Conservation (phyloP, 1,140 invertebrate genomes). For the Eriosoma lanigerum region DNA sequence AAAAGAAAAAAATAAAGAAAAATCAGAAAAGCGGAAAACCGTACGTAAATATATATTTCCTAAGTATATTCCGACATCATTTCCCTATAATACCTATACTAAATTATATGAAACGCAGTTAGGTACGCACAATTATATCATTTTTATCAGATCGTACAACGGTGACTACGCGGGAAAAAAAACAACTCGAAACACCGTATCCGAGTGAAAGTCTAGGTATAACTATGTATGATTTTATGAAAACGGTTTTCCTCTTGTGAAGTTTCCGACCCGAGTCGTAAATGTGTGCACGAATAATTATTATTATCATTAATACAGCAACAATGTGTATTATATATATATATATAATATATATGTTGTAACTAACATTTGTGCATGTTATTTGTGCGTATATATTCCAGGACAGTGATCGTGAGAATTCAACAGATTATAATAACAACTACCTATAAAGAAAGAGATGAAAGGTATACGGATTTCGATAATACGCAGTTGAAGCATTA, state of each 20-base stretch:
- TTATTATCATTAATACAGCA: conserved; percentile 2
- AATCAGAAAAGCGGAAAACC: conserved; percentile 6
- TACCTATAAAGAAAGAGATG: not conserved
- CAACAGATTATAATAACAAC: conserved; percentile 2
- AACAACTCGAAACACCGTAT: not conserved
- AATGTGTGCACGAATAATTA: conserved; percentile 23
- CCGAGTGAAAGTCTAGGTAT: conserved; percentile 9
- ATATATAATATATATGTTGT: not conserved
- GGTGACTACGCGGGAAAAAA: not conserved
- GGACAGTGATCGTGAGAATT: conserved; percentile 27
- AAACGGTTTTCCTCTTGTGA: not conserved
- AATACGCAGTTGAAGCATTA: not conserved
- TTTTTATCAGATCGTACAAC: not conserved
- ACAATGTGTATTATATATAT: not conserved
- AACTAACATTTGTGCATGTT: not conserved
- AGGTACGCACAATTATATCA: not conserved
- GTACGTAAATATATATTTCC: not conserved
- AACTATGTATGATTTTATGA: not conserved
- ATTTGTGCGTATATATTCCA: not conserved
- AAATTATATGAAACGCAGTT: not conserved
- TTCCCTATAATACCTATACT: not conserved
- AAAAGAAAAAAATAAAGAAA: not conserved
- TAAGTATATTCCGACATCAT: not conserved
- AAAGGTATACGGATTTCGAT: conserved; percentile 27
- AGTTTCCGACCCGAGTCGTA: not conserved